Conservation (phyloP, 2,113 vertebrate genomes). For the Proteles cristata region DNA sequence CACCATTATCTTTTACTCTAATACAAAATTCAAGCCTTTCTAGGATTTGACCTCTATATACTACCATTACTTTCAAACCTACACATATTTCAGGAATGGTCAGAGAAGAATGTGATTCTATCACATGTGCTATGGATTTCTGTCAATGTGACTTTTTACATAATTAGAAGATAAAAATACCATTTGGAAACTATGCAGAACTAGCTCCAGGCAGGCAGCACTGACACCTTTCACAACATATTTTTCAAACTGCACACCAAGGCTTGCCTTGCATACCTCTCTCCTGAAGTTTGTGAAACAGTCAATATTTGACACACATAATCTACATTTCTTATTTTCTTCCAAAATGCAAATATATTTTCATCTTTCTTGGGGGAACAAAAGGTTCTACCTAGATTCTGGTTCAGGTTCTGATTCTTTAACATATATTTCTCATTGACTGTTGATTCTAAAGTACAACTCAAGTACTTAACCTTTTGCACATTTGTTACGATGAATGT, state of each 20-base stretch:
- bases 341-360: slow-evolving; percentile 67
- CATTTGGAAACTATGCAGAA: slow-evolving; percentile 80
- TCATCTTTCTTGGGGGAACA: slow-evolving; percentile 69
- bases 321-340: slow-evolving; percentile 73
- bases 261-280: slow-evolving; percentile 73
- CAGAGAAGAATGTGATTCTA: slow-evolving; percentile 68
- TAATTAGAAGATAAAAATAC: slow-evolving; percentile 86
- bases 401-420: slow-evolving; percentile 37
- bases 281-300: slow-evolving; percentile 77
- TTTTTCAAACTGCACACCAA: slow-evolving; percentile 19
- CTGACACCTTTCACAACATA: slow-evolving; percentile 68
- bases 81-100: slow-evolving; percentile 68
- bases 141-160: slow-evolving; percentile 82
- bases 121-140: slow-evolving; percentile 78
- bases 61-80: slow-evolving; percentile 44
- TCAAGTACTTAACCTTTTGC: background rate
- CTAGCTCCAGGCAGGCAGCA: slow-evolving; percentile 83
- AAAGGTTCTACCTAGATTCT: slow-evolving; percentile 42
- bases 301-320: slow-evolving; percentile 67
- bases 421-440: background rate
- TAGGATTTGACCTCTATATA: slow-evolving; percentile 64
- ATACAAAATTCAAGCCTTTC: slow-evolving; percentile 47
- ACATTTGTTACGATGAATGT: background rate
- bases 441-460: background rate
- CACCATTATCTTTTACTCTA: background rate